phyloP scores from a whole-genome alignment of 2,113 vertebrate genomes.

The Antechinus stuartii region DNA sequence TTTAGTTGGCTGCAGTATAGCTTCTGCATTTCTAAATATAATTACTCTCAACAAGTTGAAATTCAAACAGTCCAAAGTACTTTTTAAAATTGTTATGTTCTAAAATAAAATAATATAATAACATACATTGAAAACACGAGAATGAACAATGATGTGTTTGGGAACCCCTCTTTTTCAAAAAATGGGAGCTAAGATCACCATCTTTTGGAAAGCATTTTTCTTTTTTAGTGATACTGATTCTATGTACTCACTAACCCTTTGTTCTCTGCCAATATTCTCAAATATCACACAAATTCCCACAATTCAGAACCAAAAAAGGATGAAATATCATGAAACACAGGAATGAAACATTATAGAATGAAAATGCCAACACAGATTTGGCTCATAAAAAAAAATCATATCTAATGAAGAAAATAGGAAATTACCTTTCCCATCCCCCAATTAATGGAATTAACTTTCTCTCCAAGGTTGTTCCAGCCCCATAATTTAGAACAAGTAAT shows the following conservation, averaged over 20 bases:
- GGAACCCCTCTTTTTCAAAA: background rate
- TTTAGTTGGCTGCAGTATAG: constrained; percentile 1
- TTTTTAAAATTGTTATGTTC: background rate
- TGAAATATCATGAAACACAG: background rate
- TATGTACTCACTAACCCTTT: background rate
- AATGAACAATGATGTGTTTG: background rate
- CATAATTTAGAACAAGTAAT: constrained; percentile 23
- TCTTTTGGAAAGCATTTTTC: background rate
- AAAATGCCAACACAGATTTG: background rate
- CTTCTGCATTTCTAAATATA: constrained; percentile 40
- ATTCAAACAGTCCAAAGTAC: background rate
- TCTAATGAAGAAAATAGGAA: background rate
- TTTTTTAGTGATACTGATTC: background rate
- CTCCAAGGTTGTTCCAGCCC: background rate
- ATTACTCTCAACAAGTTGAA: constrained; percentile 28
- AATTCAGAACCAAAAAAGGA: background rate
- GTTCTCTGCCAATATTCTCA: background rate
- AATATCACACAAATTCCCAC: background rate
- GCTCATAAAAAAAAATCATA: background rate
- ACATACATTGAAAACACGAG: constrained; percentile 9
- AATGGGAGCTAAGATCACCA: background rate
- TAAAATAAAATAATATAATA: constrained; percentile 5
- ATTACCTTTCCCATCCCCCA: background rate
- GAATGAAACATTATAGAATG: background rate
- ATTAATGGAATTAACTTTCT: background rate